These are phyloP conservation scores for Aphidius colemani DNA, from an alignment of 2,888 invertebrate genomes.

Conservation along the genomic window DNA sequence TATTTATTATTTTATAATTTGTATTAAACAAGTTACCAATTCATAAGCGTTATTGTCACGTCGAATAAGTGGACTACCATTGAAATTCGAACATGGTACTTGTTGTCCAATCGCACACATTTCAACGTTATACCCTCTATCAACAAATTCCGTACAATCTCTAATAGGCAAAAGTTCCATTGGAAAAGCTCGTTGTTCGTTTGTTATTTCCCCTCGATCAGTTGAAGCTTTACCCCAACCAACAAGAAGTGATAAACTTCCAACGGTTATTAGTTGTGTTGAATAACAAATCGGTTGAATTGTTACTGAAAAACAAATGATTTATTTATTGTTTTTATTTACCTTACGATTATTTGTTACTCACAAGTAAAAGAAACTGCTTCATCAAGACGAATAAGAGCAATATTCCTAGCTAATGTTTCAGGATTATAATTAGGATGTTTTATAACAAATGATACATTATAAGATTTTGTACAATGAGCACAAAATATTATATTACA, in stretches of 20 bases:
- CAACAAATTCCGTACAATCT: slow-evolving; percentile 66
- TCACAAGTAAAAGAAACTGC: slow-evolving; percentile 71
- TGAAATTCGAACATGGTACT: slow-evolving; percentile 81
- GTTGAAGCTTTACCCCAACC: slow-evolving; percentile 77
- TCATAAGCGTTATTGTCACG: slow-evolving; percentile 68
- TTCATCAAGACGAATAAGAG: slow-evolving; percentile 72
- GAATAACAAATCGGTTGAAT: slow-evolving; percentile 75
- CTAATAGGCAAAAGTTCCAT: slow-evolving; percentile 72
- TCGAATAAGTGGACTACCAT: slow-evolving; percentile 74
- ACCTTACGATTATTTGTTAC: slow-evolving; percentile 26
- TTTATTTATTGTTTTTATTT: slow-evolving; percentile 3
- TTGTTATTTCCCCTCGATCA: slow-evolving; percentile 54
- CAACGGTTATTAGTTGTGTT: slow-evolving; percentile 49
- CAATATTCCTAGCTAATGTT: slow-evolving; percentile 70
- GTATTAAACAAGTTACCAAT: slow-evolving; percentile 63
- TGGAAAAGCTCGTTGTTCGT: slow-evolving; percentile 66
- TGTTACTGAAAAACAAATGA: slow-evolving; percentile 65
- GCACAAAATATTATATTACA: slow-evolving; percentile 76
- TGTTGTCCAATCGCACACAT: slow-evolving; percentile 74
- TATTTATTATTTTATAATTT: not conserved
- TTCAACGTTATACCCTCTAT: slow-evolving; percentile 70
- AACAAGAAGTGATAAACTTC: slow-evolving; percentile 66
- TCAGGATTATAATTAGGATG: slow-evolving; percentile 73
- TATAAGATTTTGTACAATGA: slow-evolving; percentile 71
- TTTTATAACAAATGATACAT: slow-evolving; percentile 75